These are phyloP conservation scores for Bellardia bayeri DNA, from an alignment of 2,888 invertebrate genomes.

Conservation along the genomic window DNA sequence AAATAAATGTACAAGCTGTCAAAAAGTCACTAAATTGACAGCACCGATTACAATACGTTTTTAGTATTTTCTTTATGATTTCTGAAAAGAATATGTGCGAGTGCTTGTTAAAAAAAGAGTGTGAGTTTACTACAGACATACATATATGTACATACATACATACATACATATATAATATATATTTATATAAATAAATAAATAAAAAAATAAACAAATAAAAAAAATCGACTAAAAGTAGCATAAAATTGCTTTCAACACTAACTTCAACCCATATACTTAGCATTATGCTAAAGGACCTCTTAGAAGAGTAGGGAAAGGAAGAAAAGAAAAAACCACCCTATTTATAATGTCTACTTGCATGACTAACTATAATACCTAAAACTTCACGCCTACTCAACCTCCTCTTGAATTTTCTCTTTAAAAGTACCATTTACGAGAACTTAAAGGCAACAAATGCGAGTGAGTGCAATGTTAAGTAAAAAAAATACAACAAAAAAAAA, in stretches of 20 bases:
- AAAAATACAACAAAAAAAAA: too few relatives aligned
- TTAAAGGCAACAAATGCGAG: neutral
- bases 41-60: neutral
- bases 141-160: neutral
- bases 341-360: neutral
- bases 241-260: conserved; percentile 40
- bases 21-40: conserved; percentile 43
- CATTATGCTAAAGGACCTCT: neutral
- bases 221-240: conserved; percentile 21
- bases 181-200: neutral
- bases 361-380: neutral
- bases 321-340: conserved; percentile 44
- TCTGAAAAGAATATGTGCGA: conserved; percentile 5
- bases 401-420: conserved; percentile 48
- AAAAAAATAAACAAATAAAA: neutral
- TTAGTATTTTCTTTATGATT: neutral
- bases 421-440: conserved; percentile 3
- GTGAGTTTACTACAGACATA: neutral
- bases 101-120: conserved; percentile 10
- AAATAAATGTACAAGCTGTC: conserved; percentile 72
- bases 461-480: conserved; percentile 46
- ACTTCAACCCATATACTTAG: conserved; percentile 40
- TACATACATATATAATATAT: too few relatives aligned
- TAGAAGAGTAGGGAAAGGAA: neutral
- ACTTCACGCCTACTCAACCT: conserved; percentile 56